Base-by-base conservation (phyloP, 2,113 vertebrate genomes). In the Myrmophylax atrothorax region DNA sequence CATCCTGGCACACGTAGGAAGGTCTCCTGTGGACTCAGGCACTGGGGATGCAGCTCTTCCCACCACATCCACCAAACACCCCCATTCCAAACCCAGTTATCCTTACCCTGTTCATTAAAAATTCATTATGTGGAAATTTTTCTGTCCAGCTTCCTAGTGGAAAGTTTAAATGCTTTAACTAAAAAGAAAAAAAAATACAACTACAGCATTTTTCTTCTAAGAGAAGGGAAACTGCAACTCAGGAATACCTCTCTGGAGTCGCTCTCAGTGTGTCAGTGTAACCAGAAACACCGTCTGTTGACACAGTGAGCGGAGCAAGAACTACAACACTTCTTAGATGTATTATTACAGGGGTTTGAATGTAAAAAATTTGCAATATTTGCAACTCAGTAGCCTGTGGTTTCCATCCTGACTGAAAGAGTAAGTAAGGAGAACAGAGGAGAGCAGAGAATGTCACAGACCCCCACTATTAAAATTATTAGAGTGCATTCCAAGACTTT, bases 21-120 rank as follows among this genome's bases (percentile, higher is more conserved):
- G 85, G 87, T 88, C 94, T 91, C 94, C 96, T 95, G 14, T 96
- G 95, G 7, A 17, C 97, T 97, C 87, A 79, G 95, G 96, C 80
- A 87, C 94, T 52, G 89, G 94, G 53, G 86, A 96, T 85, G 88
- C 84, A 35, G 59, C 58, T 40, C 23, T 64, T 89, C 73, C 58
- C 77, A 38, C 31, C 18, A 3, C 31, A 18, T 35, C 52, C 47
- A 40, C 62, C 4, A 1, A 66, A 25, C 40, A 25, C 16, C 52
- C 26, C 18, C 0, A 1, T 49, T 56, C 73, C 26, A 31, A 75
- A 33, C 28, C 7, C 16, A 18, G 46, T 59, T 26, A n/a, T 9
- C 33, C 18, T 84, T 77, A 77, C 87, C 58, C 73, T 69, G 79
- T 49, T 84, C 72, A 84, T 88, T 75, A 94, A 73, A 90, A 84